A percentile compares a stretch with the other conserved stretches of the same genome.
phyloP scores from a whole-genome alignment of 2,113 vertebrate genomes.

The Osmerus mordax region DNA sequence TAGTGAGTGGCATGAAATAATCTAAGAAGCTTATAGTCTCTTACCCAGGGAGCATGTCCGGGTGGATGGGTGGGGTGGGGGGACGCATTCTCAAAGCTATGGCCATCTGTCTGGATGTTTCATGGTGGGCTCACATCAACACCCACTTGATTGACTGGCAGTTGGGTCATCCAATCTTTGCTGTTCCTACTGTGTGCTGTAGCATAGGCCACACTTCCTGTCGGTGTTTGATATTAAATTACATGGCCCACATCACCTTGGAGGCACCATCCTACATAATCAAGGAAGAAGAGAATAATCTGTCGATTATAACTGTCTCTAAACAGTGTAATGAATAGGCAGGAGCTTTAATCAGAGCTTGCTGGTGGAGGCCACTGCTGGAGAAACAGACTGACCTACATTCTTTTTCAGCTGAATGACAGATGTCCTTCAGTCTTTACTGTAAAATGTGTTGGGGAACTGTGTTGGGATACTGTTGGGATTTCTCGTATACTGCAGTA shows the following conservation, averaged over 20 bases:
- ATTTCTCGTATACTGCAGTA: background rate
- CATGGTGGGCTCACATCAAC: conserved; percentile 54
- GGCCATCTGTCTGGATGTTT: conserved; percentile 72
- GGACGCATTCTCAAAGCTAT: conserved; percentile 43
- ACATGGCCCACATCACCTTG: conserved; percentile 5
- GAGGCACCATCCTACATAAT: background rate
- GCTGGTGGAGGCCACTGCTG: conserved; percentile 35
- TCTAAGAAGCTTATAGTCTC: conserved; percentile 71
- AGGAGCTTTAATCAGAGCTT: conserved; percentile 54
- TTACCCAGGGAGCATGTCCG: conserved; percentile 50
- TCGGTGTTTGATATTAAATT: conserved; percentile 25
- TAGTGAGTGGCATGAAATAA: conserved; percentile 62
- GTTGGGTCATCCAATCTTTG: conserved; percentile 57
- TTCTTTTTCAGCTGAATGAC: conserved; percentile 58
- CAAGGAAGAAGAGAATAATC: conserved; percentile 7
- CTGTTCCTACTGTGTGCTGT: conserved; percentile 23
- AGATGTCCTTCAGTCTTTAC: conserved; percentile 58
- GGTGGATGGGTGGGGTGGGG: conserved; percentile 49
- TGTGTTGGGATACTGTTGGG: background rate
- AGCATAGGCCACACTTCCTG: conserved; percentile 2
- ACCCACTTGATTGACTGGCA: conserved; percentile 62
- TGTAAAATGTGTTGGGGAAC: conserved; percentile 31
- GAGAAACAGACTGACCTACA: conserved; percentile 60
- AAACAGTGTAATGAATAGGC: conserved; percentile 21
- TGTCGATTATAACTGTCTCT: conserved; percentile 19